Conservation (phyloP, 2,797 vertebrate genomes). For the Pitangus sulphuratus region DNA sequence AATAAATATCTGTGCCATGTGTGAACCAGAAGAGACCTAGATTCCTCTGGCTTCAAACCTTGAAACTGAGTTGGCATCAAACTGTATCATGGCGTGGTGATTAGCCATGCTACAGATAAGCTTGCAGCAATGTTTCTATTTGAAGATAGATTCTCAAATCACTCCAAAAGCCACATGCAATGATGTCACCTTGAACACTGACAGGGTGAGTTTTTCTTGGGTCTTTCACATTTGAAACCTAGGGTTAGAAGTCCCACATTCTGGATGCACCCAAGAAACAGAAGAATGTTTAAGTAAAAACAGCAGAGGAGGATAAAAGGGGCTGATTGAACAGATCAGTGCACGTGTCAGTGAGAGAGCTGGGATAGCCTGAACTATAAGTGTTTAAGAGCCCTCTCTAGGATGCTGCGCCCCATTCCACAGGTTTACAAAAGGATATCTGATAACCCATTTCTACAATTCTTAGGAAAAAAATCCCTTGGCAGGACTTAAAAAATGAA, state of each 20-base stretch:
- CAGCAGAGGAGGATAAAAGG: neutral
- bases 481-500: neutral
- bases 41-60: slow-evolving; percentile 38
- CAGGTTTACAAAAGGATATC: neutral
- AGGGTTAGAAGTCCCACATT: neutral
- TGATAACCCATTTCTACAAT: neutral
- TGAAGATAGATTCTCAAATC: slow-evolving; percentile 22
- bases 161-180: slow-evolving; percentile 6
- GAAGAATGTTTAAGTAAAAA: neutral
- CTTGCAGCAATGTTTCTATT: slow-evolving; percentile 35
- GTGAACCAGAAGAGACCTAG: slow-evolving; percentile 57
- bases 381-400: neutral
- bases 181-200: slow-evolving; percentile 41
- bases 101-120: slow-evolving; percentile 8
- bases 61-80: slow-evolving; percentile 48
- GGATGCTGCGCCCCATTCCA: accelerated
- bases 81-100: neutral
- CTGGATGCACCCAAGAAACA: neutral
- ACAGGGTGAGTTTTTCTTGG: neutral
- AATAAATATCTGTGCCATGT: slow-evolving; percentile 40
- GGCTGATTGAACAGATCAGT: neutral
- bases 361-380: neutral
- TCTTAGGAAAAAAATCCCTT: neutral
- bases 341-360: neutral
- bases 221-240: slow-evolving; percentile 5